Evolutionary conservation across 2,797 vertebrate species (phyloP).

Genomic region (Craterocephalus amniculus): DNA sequence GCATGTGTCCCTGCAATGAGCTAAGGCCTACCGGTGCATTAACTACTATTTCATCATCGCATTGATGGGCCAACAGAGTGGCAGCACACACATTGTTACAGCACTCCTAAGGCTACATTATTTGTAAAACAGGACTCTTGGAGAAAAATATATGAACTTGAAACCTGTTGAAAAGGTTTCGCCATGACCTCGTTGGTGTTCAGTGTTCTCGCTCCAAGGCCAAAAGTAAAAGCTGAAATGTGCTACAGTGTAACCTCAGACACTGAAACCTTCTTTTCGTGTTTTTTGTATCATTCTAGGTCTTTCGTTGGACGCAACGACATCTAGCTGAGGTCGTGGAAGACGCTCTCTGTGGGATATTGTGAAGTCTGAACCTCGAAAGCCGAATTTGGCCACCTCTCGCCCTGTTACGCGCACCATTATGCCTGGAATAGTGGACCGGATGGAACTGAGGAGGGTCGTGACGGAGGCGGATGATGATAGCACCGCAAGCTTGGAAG

Average conservation of each 20-base stretch:
- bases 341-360: conserved; percentile 1
- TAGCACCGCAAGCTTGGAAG: conserved; percentile 89
- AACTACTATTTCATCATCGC: not conserved
- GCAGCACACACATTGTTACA: not conserved
- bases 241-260: not conserved
- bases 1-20: not conserved
- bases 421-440: conserved; percentile 85
- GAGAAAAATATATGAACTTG: not conserved
- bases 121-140: not conserved
- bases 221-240: too few species aligned
- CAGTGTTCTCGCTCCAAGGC: conserved; percentile 3
- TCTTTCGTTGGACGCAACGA: conserved; percentile 6
- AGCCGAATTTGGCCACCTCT: not conserved
- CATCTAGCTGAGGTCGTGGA: not conserved
- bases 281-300: not conserved
- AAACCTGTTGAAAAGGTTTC: too few species aligned
- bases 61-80: not conserved
- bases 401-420: conserved; percentile 4
- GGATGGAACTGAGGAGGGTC: conserved; percentile 93
- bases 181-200: not conserved
- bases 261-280: not conserved
- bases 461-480: conserved; percentile 89
- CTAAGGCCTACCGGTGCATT: not conserved
- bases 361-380: conserved; percentile 9
- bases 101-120: not conserved